phyloP scores from a whole-genome alignment of 1,140 invertebrate genomes.

The Elysia chlorotica region DNA sequence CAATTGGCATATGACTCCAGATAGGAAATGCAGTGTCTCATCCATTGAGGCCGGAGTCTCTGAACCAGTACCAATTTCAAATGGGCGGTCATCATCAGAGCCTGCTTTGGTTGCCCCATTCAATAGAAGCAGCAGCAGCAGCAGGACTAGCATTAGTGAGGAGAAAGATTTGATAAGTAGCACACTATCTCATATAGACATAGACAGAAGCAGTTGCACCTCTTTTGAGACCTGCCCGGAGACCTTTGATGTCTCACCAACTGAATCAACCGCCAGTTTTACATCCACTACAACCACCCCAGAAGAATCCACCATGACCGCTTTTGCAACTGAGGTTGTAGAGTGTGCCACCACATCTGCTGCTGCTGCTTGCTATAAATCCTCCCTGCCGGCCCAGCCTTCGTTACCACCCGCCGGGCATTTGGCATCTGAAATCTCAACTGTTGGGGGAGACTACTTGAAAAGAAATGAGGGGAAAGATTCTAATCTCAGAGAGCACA shows the following conservation, averaged over 20 bases:
- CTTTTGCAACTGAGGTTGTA: neutral
- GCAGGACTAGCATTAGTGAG: conserved; percentile 3
- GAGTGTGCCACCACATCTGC: neutral
- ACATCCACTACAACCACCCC: neutral
- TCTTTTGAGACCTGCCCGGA: conserved; percentile 17
- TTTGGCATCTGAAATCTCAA: no score
- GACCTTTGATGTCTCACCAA: neutral
- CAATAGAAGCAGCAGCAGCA: neutral
- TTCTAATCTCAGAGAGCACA: neutral
- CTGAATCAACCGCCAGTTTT: neutral
- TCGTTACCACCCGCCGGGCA: no score
- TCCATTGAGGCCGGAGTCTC: neutral
- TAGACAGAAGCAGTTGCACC: conserved; percentile 8
- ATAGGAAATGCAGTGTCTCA: conserved; percentile 15
- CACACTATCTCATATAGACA: conserved; percentile 16
- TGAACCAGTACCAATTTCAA: neutral
- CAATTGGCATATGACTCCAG: conserved; percentile 29
- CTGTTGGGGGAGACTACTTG: no score
- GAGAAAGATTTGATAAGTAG: conserved; percentile 19
- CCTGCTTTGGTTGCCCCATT: neutral
- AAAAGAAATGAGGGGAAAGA: neutral
- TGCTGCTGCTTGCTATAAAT: neutral
- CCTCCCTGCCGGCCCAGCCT: neutral
- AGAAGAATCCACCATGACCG: neutral
- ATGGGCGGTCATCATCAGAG: neutral